phyloP scores from a whole-genome alignment of 2,888 invertebrate genomes.

The Lithosia quadra region DNA sequence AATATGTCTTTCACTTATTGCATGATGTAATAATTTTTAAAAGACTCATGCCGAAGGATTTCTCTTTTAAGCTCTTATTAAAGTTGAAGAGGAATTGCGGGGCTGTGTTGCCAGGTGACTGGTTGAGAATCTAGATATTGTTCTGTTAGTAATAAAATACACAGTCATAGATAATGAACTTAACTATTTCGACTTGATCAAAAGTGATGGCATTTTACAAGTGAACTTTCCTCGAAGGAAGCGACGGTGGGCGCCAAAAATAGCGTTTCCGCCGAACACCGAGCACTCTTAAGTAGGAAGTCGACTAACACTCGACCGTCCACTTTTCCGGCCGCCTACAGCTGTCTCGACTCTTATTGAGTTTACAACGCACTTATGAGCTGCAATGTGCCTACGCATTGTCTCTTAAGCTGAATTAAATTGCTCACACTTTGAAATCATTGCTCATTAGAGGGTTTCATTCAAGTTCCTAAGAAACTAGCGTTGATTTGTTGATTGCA shows the following conservation, averaged over 20 bases:
- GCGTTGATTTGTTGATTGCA: conserved; percentile 27
- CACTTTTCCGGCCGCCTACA: conserved; percentile 85
- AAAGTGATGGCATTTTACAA: conserved; percentile 69
- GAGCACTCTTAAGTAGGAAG: conserved; percentile 84
- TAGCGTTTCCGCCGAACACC: conserved; percentile 82
- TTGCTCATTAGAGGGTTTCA: conserved; percentile 66
- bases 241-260: conserved; percentile 84
- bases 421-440: conserved; percentile 78
- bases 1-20: too few species aligned
- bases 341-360: conserved; percentile 82
- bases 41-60: not conserved
- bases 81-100: not conserved
- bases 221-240: conserved; percentile 84
- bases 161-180: conserved; percentile 23
- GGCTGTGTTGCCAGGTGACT: not conserved
- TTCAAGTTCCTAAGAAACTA: conserved; percentile 45
- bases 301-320: conserved; percentile 75
- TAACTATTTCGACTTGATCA: conserved; percentile 55
- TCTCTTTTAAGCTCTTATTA: not conserved
- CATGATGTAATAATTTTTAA: not conserved
- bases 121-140: not conserved
- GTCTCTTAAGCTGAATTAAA: conserved; percentile 83
- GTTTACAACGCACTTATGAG: conserved; percentile 84
- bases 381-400: conserved; percentile 80
- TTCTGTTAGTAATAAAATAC: not conserved